These are phyloP conservation scores for Hyperoplus immaculatus DNA, from an alignment of 2,797 vertebrate genomes.

Conservation along the genomic window DNA sequence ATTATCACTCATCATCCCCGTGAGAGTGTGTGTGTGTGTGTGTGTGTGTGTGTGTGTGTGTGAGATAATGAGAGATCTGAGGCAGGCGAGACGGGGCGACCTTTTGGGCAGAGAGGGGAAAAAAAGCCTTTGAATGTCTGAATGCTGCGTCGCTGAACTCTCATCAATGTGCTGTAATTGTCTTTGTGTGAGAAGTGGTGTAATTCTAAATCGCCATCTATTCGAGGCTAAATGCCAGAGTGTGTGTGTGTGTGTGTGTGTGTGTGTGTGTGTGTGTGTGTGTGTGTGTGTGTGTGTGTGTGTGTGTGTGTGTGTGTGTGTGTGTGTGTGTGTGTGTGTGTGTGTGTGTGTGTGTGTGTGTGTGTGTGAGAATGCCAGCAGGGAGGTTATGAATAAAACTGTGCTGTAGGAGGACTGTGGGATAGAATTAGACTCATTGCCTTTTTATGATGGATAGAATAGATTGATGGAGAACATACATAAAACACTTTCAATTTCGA, in stretches of 20 bases:
- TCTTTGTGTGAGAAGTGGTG: conserved; percentile 48
- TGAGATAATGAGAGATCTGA: conserved; percentile 36
- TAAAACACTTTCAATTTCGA: no score
- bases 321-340: no score
- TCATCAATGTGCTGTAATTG: conserved; percentile 61
- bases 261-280: no score
- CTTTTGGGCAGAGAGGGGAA: conserved; percentile 36
- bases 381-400: conserved; percentile 43
- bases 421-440: not conserved
- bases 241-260: no score
- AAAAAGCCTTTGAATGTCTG: conserved; percentile 40
- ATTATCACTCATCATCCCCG: conserved; percentile 47
- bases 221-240: conserved; percentile 40
- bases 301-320: no score
- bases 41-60: no score
- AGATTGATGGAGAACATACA: no score
- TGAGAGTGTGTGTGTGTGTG: conserved; percentile 34
- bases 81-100: conserved; percentile 51
- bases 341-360: no score
- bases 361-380: no score
- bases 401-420: conserved; percentile 19
- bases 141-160: conserved; percentile 8
- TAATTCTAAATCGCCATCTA: conserved; percentile 54
- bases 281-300: no score
- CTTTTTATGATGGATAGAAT: conserved; percentile 6